Percentiles rank a stretch among this genome's conserved stretches.
phyloP scores from a whole-genome alignment of 2,888 invertebrate species.

The Amaurobius ferox region DNA sequence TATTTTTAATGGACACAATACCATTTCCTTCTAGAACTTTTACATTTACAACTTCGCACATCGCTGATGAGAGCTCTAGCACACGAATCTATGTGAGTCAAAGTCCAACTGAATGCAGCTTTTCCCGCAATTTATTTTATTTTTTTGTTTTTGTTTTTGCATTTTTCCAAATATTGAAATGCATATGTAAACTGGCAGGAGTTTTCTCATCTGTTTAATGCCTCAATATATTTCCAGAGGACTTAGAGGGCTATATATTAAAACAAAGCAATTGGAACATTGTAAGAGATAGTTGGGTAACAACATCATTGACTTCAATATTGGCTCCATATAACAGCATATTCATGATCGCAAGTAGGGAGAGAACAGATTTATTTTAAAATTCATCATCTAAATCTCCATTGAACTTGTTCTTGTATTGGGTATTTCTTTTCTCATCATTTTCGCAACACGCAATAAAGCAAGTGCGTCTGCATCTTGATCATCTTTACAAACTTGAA shows the following conservation, averaged over 20 bases:
- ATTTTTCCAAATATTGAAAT: neutral
- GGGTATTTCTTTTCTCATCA: neutral
- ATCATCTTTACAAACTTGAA: conserved; percentile 15
- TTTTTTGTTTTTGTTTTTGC: too few relatives aligned
- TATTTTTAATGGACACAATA: conserved; percentile 4
- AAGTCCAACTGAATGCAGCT: neutral
- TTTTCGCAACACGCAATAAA: conserved; percentile 14
- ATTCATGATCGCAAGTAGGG: neutral
- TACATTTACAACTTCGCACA: conserved; percentile 13
- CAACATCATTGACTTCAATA: conserved; percentile 16
- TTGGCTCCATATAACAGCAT: conserved; percentile 15
- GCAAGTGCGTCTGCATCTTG: conserved; percentile 10
- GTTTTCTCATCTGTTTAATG: neutral
- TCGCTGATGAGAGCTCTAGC: conserved; percentile 5
- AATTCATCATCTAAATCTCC: conserved; percentile 6
- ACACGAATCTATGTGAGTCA: neutral
- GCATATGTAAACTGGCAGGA: neutral
- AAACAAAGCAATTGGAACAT: conserved; percentile 13
- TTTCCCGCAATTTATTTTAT: conserved; percentile 4
- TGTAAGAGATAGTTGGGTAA: conserved; percentile 5
- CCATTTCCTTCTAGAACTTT: conserved; percentile 1
- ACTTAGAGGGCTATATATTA: neutral
- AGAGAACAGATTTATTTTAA: neutral
- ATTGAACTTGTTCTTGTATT: conserved; percentile 6
- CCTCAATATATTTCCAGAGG: neutral